Evolutionary conservation across 2,113 vertebrate genomes (phyloP).

Genomic region (Tragelaphus scriptus): DNA sequence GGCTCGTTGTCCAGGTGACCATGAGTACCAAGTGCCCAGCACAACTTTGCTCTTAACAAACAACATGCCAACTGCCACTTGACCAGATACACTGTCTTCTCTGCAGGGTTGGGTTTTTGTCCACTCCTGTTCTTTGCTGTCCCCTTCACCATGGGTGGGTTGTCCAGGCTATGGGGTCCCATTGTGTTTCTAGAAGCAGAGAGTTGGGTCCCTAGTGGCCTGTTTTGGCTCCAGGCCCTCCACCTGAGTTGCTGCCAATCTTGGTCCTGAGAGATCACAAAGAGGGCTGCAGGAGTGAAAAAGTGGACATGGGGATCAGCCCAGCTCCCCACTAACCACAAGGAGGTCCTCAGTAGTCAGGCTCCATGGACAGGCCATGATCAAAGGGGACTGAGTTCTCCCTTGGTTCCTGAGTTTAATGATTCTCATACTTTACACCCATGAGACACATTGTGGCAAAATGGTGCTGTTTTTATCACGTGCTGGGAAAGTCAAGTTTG

Average conservation of each 20-base stretch:
- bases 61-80: neutral
- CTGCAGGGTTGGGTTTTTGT: neutral
- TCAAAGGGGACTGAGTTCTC: neutral
- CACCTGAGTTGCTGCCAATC: fast-evolving
- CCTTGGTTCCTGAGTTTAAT: neutral
- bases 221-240: neutral
- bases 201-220: neutral
- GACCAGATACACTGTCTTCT: neutral
- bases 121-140: neutral
- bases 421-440: neutral
- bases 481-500: neutral
- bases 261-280: too few relatives aligned
- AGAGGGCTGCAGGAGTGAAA: neutral
- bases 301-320: neutral
- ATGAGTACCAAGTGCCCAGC: neutral
- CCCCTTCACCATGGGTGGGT: neutral
- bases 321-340: fast-evolving
- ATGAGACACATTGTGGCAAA: neutral
- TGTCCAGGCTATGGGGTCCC: neutral
- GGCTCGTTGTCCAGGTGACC: neutral
- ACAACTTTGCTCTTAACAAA: neutral
- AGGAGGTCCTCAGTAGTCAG: neutral
- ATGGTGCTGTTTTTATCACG: neutral
- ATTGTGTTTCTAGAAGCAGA: neutral
- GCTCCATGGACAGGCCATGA: neutral